Evolutionary conservation across 2,888 invertebrate genomes (phyloP), one percentile per base, ranked within the genome.

Genomic region (Philereme vetulata): DNA sequence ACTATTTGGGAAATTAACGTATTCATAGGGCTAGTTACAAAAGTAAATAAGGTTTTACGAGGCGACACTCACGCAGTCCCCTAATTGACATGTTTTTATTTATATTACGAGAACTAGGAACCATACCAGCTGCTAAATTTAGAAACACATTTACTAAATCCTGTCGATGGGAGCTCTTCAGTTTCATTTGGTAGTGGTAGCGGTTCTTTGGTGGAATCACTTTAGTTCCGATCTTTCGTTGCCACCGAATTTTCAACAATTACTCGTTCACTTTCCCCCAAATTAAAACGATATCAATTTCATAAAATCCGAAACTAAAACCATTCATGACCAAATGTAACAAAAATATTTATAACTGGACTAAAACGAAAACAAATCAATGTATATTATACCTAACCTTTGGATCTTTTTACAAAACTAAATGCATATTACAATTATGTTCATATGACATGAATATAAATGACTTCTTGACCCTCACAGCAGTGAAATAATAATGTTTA

Each of bases 71-170:
- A 90, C 86, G 90, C 90, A 85, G 86, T 90, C 88, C 90, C 86
- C 91, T 93, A 93, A 93, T 93, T 93, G 93, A 93, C 93, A 92
- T 90, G 82, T 89, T 88, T 84, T 90, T 80, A 64, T 66, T 80
- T 86, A 87, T 87, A 90, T 91, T 88, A 91, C 90, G 89, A 88
- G 86, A 89, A 86, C 92, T 93, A 92, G 92, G 93, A 92, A 92
- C 92, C 90, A 91, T 93, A 90, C 87, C 92, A 90, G 90, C 91
- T 89, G 90, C 88, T 92, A 92, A 89, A 90, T 92, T 92, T 91
- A 88, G 89, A 90, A 86, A 85, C 79, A 80, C 82, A 86, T 83
- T 76, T 74, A 74, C 78, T 75, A 76, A 84, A 83, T 82, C 85
- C 82, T 82, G 78, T 81, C 83, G 81, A 76, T 79, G 81, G 80